These are phyloP conservation scores for Bombyx mori DNA, from an alignment of 1,140 invertebrate species.

Conservation along the genomic window ASM3026992v2 NC_085132.1:5210501-5211000, in stretches of 20 bases:
- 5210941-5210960: too few species aligned
- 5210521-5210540: too few species aligned
- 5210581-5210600: too few species aligned
- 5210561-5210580: too few species aligned
- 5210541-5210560: too few species aligned
- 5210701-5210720: constrained; percentile 52
- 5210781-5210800: constrained; percentile 13
- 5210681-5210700: constrained; percentile 33
- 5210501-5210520: too few species aligned
- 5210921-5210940: too few species aligned
- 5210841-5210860: background rate
- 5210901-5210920: too few species aligned
- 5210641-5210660: background rate
- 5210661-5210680: constrained; percentile 12
- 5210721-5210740: constrained; percentile 60
- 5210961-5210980: too few species aligned
- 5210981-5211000: too few species aligned
- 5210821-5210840: constrained; percentile 9
- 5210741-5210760: constrained; percentile 56
- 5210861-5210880: background rate
- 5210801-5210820: constrained; percentile 26
- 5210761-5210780: constrained; percentile 6
- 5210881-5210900: too few species aligned
- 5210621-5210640: constrained; percentile 14
- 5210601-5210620: too few species aligned